Conservation (phyloP, 53 echinoderm and acorn worm species). For the Pentamera pediparva region DNA sequence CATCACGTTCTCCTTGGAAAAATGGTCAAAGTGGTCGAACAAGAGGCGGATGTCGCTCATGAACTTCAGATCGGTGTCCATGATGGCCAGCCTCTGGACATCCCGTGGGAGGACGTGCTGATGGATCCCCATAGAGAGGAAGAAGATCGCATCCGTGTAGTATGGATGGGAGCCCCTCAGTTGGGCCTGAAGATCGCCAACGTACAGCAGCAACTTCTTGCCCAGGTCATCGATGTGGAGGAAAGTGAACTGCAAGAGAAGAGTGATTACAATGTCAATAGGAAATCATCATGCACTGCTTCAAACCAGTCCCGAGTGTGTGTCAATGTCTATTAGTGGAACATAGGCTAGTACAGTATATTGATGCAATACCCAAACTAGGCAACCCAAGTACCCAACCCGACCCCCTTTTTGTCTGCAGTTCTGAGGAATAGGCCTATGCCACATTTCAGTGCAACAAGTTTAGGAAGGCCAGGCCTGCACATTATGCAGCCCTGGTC, state of each 20-base stretch:
- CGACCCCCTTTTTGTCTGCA: too few species aligned
- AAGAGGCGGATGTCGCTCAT: conserved; percentile 74
- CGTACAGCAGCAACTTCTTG: conserved; percentile 58
- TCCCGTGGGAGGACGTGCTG: conserved; percentile 65
- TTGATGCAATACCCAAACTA: too few species aligned
- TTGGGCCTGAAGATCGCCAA: conserved; percentile 62
- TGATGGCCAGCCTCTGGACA: conserved; percentile 61
- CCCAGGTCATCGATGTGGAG: conserved; percentile 62
- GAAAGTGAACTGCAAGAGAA: not conserved
- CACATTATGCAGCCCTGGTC: too few species aligned
- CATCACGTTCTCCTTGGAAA: conserved; percentile 67
- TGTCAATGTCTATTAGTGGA: too few species aligned
- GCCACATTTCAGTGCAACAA: too few species aligned
- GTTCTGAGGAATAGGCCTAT: too few species aligned
- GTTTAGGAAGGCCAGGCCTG: too few species aligned
- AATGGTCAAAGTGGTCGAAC: conserved; percentile 66
- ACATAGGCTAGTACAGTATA: too few species aligned
- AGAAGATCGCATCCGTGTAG: conserved; percentile 97
- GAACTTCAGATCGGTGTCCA: conserved; percentile 93
- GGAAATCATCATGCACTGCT: too few species aligned
- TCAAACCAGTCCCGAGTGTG: too few species aligned
- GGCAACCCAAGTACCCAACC: too few species aligned
- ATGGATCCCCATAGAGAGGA: conserved; percentile 78
- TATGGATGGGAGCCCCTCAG: conserved; percentile 69
- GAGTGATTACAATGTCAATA: too few species aligned